phyloP scores from a whole-genome alignment of 2,888 invertebrate species.

The Synanthedon myopaeformis region DNA sequence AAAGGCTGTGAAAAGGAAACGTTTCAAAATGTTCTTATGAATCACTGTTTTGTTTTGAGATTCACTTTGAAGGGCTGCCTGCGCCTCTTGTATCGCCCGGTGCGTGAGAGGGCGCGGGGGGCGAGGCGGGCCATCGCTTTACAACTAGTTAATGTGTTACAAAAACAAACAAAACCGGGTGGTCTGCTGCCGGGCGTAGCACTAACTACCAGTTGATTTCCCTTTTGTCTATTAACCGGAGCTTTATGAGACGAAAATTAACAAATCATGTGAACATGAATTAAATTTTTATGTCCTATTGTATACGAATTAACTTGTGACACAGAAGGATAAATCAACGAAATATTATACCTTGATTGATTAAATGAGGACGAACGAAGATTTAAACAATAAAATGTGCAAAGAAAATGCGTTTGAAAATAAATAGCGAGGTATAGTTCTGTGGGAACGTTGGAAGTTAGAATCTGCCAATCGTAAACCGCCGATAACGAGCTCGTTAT shows the following conservation, averaged over 20 bases:
- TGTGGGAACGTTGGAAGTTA: neutral
- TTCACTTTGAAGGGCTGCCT: conserved; percentile 16
- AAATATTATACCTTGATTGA: too few species aligned
- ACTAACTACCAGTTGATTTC: conserved; percentile 24
- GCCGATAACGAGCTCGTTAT: conserved; percentile 34
- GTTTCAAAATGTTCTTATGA: conserved; percentile 27
- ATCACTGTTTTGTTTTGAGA: conserved; percentile 17
- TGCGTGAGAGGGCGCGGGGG: neutral
- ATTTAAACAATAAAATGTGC: too few species aligned
- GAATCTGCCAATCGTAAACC: conserved; percentile 24
- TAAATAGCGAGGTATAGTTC: neutral
- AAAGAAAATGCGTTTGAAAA: neutral
- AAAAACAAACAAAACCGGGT: conserved; percentile 45
- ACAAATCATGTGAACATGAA: neutral
- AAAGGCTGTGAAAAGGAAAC: conserved; percentile 17
- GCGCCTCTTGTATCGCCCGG: conserved; percentile 12
- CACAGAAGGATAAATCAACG: too few species aligned
- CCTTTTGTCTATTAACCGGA: conserved; percentile 10
- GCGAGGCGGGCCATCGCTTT: conserved; percentile 1
- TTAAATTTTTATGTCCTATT: neutral
- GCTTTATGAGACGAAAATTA: neutral
- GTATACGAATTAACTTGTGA: too few species aligned
- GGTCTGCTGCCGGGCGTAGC: conserved; percentile 25
- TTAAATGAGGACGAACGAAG: too few species aligned
- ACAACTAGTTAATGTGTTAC: conserved; percentile 19